These are phyloP conservation scores for Semaprochilodus insignis DNA, from an alignment of 2,797 vertebrate species.

Conservation along the genomic window DNA sequence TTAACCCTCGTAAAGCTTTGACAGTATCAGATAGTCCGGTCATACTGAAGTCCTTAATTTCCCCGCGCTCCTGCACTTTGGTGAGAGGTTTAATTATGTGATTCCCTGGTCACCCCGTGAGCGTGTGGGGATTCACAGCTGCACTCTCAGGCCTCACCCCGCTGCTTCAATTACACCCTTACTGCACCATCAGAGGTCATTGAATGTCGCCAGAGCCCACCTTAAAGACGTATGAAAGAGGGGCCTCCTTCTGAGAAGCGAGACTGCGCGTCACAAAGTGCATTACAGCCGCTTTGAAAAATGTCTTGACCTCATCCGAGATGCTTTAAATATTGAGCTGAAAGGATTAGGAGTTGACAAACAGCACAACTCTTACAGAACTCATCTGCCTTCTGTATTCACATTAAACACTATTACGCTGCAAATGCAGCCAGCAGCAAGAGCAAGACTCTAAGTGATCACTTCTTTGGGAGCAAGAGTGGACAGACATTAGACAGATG, in stretches of 20 bases:
- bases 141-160: constrained; percentile 36
- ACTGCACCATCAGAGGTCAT: constrained; percentile 26
- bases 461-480: too few species aligned
- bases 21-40: too few species aligned
- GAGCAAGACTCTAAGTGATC: not conserved
- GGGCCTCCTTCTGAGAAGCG: constrained; percentile 47
- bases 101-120: not conserved
- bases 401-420: not conserved
- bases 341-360: constrained; percentile 20
- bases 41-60: too few species aligned
- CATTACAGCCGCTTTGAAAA: constrained; percentile 26
- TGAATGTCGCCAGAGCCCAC: constrained; percentile 19
- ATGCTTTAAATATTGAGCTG: not conserved
- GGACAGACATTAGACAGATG: too few species aligned
- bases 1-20: too few species aligned
- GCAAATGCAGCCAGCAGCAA: not conserved
- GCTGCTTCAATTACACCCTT: constrained; percentile 42
- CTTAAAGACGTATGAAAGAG: constrained; percentile 25
- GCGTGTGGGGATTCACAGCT: constrained; percentile 26
- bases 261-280: constrained; percentile 16
- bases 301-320: constrained; percentile 20
- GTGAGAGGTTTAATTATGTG: not conserved
- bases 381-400: not conserved
- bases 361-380: not conserved
- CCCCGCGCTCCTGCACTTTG: too few species aligned